Conservation (phyloP, 2,888 invertebrate species). For the Drosophila dives region DNA sequence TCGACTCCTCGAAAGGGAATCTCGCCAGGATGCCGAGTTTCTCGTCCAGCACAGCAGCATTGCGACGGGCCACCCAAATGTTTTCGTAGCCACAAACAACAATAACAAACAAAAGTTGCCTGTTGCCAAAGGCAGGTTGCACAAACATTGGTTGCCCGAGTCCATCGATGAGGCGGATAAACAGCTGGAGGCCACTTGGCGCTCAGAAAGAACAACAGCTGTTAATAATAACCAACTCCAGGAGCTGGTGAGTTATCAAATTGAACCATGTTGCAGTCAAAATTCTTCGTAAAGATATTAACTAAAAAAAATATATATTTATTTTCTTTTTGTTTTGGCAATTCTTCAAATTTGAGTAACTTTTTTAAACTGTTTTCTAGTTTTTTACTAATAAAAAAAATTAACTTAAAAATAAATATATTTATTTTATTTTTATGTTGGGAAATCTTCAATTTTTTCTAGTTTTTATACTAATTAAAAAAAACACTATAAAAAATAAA, state of each 20-base stretch:
- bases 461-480: no score
- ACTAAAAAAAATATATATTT: no score
- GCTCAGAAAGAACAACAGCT: conserved; percentile 32
- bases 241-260: conserved; percentile 42
- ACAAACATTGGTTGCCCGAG: conserved; percentile 16
- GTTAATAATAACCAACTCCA: conserved; percentile 39
- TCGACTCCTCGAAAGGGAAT: conserved; percentile 52
- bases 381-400: conserved; percentile 29
- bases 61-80: background rate
- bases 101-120: background rate
- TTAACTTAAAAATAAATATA: background rate
- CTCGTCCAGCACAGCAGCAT: conserved; percentile 32
- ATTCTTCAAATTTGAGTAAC: background rate
- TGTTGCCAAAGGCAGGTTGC: background rate
- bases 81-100: background rate
- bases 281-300: background rate
- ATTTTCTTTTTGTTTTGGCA: no score
- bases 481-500: no score
- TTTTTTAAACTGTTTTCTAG: conserved; percentile 10
- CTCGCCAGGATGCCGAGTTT: conserved; percentile 54
- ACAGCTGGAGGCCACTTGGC: conserved; percentile 40
- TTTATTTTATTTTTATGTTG: background rate
- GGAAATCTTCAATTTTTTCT: no score
- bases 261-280: background rate
- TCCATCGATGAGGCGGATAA: conserved; percentile 37